Conservation (phyloP, 2,797 vertebrate genomes). For the Brachyrhaphis roseni region DNA sequence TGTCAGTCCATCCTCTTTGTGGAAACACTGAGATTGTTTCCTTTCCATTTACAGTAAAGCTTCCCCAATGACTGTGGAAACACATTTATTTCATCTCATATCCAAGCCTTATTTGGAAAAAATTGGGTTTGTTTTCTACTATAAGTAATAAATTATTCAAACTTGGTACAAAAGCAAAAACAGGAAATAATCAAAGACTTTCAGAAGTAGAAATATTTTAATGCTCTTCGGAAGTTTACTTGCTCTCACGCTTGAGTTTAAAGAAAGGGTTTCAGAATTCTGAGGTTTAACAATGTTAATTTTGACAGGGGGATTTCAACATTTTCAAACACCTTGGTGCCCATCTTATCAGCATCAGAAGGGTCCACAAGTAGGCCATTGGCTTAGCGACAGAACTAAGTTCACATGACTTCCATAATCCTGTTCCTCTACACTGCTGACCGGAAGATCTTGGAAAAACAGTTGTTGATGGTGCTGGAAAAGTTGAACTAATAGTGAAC, state of each 20-base stretch:
- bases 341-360: background rate
- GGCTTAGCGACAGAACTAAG: background rate
- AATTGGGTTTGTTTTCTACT: background rate
- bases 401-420: background rate
- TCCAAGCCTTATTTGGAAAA: background rate
- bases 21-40: background rate
- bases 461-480: background rate
- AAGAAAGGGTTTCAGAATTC: background rate
- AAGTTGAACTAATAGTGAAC: background rate
- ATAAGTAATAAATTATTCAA: background rate
- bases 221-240: background rate
- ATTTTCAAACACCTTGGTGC: background rate
- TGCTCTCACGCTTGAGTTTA: background rate
- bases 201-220: background rate
- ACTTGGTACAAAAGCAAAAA: background rate
- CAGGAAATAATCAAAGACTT: background rate
- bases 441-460: background rate
- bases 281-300: background rate
- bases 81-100: background rate
- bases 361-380: background rate
- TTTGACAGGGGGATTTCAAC: background rate
- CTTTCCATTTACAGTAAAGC: background rate
- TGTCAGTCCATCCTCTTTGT: constrained; percentile 4
- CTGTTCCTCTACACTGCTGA: background rate
- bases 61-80: background rate